These are phyloP conservation scores for Scaptomyza parva DNA, from an alignment of 2,888 invertebrate species.

Conservation along the genomic window DNA sequence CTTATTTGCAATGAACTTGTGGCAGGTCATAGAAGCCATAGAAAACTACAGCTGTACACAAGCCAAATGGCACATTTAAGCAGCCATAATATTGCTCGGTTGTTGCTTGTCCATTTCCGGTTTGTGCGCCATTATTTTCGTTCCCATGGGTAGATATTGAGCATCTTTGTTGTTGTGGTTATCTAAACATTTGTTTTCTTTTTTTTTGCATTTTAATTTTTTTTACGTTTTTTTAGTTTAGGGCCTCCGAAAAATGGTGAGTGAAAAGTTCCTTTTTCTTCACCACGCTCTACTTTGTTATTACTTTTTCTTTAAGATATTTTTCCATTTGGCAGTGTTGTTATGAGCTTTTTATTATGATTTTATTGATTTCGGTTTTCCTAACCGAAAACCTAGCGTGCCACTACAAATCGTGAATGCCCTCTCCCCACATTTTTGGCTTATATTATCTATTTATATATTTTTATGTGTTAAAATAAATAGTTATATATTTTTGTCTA, in stretches of 20 bases:
- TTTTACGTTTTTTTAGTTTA: conserved; percentile 16
- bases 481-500: no score
- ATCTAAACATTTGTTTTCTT: conserved; percentile 69
- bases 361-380: conserved; percentile 73
- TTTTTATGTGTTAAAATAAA: no score
- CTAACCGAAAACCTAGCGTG: conserved; percentile 19
- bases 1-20: conserved; percentile 70
- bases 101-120: conserved; percentile 71
- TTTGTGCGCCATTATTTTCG: conserved; percentile 60
- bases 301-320: conserved; percentile 12
- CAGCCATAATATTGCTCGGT: conserved; percentile 44
- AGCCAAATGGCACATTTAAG: conserved; percentile 55
- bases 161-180: conserved; percentile 52
- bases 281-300: background rate
- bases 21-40: conserved; percentile 21
- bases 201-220: conserved; percentile 61
- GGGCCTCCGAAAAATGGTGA: conserved; percentile 31
- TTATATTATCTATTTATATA: background rate
- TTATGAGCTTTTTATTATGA: conserved; percentile 73
- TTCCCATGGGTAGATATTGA: conserved; percentile 17
- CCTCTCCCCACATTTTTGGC: conserved; percentile 17
- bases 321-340: conserved; percentile 53
- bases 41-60: conserved; percentile 37
- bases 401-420: conserved; percentile 19
- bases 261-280: conserved; percentile 5